Base-by-base conservation (phyloP, 2,797 vertebrate species). In the Sebastes umbrosus region DNA sequence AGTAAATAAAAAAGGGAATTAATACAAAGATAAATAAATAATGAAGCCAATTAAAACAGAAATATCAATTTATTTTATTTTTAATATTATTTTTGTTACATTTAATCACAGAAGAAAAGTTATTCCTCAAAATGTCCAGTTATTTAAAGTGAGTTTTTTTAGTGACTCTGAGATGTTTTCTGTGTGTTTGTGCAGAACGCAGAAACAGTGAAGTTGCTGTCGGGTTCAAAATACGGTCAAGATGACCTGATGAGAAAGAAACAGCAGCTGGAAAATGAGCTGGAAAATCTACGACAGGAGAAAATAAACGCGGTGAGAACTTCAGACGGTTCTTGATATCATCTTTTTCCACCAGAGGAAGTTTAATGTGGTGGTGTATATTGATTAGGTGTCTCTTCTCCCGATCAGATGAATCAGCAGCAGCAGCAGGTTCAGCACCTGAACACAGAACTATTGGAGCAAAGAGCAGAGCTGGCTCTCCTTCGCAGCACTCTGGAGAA, bases 381-480 rank as follows among this genome's bases (percentile, higher is more conserved):
- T 8, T 55, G 12, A 75, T 22, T 2, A 2, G 1, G 5, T 29
- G 22, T 75, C 22, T 82, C 29, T 3, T 82, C 18, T 73, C 25
- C 27, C 8, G 4, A 20, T 1, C 90, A 97, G 96, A 95, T 93
- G 65, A 95, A 95, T 81, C 96, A 96, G 58, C 97, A 97, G 88
- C 95, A 93, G 4, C 94, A 97, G 80, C 93, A 97, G 75, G 86
- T 96, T 10, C 96, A 98, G 24, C 90, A 72, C 0, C 86, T 99
- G 78, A 97, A 96, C 84, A 94, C 83, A 66, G 97, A 98, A 69
- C 93, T 99, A 3, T 84, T 91, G 84, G 93, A 94, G 55, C 94
- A 91, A 32, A 77, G 86, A 63, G 91, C 90, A 0, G 91, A 95
- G 87, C 63, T 92, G 60, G 77, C 85, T 18, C 65, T 69, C 1